A percentile compares a stretch with the other conserved stretches of the same genome.
These are phyloP conservation scores for human DNA, from an alignment of 2,113 vertebrate species.

Conservation along the genomic window GRCh38 chr2:167853501-167854000, in stretches of 20 bases:
- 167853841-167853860: neutral
- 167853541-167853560: slow-evolving; percentile 30
- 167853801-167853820: slow-evolving; percentile 33
- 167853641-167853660: neutral
- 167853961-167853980: neutral
- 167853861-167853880: neutral
- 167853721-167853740: slow-evolving; percentile 35
- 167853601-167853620: neutral
- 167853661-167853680: slow-evolving; percentile 17
- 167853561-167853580: neutral
- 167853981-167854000: neutral
- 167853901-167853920: neutral
- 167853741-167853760: neutral
- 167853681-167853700: neutral
- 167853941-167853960: neutral
- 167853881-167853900: neutral
- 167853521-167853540: neutral
- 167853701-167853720: neutral
- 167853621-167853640: neutral
- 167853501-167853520: neutral
- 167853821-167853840: neutral
- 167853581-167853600: neutral
- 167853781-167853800: neutral
- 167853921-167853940: neutral
- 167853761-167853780: slow-evolving; percentile 26